Conservation (phyloP, 2,797 vertebrate genomes). For the Sebastes trivittatus region DNA sequence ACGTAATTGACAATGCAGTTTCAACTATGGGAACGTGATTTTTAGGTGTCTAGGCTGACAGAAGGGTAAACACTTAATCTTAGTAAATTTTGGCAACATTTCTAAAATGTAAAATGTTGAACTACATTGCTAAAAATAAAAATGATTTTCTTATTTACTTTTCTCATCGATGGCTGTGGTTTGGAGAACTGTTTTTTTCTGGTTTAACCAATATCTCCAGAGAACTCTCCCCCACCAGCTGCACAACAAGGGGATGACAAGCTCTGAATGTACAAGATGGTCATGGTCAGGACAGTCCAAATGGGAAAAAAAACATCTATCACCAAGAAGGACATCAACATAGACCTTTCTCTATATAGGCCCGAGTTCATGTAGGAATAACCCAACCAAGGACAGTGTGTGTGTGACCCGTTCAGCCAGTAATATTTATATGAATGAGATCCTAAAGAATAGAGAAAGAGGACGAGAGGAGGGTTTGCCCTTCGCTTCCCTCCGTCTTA, state of each 20-base stretch:
- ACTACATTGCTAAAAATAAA: neutral
- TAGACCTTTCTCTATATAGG: neutral
- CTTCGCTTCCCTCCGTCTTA: slow-evolving; percentile 12
- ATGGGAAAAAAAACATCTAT: neutral
- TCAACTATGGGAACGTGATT: too few relatives aligned
- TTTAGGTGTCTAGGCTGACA: neutral
- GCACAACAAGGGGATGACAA: neutral
- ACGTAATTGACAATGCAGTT: too few relatives aligned
- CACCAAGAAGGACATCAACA: neutral
- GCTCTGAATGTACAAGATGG: neutral
- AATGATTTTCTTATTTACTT: neutral
- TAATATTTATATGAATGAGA: slow-evolving; percentile 19
- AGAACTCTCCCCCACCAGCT: neutral
- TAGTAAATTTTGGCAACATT: neutral
- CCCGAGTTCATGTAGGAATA: neutral
- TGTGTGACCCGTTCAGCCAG: neutral
- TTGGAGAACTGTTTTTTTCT: neutral
- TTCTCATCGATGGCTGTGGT: neutral
- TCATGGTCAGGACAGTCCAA: slow-evolving; percentile 5
- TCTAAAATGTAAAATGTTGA: neutral
- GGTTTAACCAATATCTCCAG: neutral
- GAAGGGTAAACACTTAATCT: neutral
- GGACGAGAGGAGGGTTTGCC: neutral
- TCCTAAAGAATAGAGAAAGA: slow-evolving; percentile 4
- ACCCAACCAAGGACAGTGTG: slow-evolving; percentile 10